phyloP scores from a whole-genome alignment of 2,888 invertebrate genomes.

The Sepioteuthis lessoniana region DNA sequence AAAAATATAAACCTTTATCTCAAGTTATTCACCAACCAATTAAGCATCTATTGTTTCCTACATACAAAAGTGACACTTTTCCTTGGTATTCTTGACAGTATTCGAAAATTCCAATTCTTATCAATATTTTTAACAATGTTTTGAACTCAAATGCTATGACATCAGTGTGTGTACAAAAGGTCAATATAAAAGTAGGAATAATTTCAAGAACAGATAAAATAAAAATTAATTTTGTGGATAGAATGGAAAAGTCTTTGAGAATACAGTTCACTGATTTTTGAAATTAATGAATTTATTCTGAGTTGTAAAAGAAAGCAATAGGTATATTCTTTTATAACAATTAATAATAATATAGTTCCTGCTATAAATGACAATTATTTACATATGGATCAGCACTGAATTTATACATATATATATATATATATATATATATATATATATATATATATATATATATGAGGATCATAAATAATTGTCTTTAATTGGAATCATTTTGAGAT shows the following conservation, averaged over 20 bases:
- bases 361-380: too few species aligned
- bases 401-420: too few species aligned
- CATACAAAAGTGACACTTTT: neutral
- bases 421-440: too few species aligned
- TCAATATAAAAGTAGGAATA: neutral
- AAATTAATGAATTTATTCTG: neutral
- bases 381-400: too few species aligned
- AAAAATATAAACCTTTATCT: neutral
- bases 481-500: too few species aligned
- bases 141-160: neutral
- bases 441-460: too few species aligned
- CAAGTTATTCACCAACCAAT: neutral
- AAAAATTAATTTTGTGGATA: neutral
- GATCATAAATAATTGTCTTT: too few species aligned
- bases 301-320: too few species aligned
- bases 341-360: too few species aligned
- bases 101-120: neutral
- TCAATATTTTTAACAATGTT: neutral
- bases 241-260: neutral
- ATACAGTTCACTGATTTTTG: neutral
- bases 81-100: neutral
- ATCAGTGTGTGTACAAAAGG: neutral
- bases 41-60: neutral
- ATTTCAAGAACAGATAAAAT: neutral
- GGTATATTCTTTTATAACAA: too few species aligned